Percentiles rank a stretch among this genome's conserved stretches.
phyloP scores from a whole-genome alignment of 2,888 invertebrate species.

The Marronus borbonicus region DNA sequence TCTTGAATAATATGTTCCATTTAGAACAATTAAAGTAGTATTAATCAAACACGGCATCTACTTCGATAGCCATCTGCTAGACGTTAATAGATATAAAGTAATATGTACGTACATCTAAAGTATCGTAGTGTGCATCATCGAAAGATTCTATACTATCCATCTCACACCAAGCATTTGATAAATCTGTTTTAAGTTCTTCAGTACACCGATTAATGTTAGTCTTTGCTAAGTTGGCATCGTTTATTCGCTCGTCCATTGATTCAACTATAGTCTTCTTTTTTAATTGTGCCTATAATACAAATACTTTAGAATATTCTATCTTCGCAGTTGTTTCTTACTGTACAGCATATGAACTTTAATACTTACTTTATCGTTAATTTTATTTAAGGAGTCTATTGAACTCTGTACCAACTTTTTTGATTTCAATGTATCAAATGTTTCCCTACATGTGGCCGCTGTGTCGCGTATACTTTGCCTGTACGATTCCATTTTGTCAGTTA shows the following conservation, averaged over 20 bases:
- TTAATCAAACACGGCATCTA: no score
- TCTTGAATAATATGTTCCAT: no score
- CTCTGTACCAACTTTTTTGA: background rate
- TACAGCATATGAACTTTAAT: background rate
- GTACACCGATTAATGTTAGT: background rate
- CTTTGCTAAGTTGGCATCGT: background rate
- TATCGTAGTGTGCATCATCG: constrained; percentile 5
- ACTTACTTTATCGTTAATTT: constrained; percentile 23
- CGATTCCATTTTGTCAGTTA: constrained; percentile 1
- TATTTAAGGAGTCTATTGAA: constrained; percentile 19
- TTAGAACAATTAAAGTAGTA: no score
- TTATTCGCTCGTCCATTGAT: background rate
- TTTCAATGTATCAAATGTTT: background rate
- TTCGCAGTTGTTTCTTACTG: background rate
- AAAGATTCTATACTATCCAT: background rate
- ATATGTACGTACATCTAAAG: constrained; percentile 11
- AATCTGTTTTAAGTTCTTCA: background rate
- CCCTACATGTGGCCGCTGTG: background rate
- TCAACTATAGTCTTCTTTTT: background rate
- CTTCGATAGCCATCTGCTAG: no score
- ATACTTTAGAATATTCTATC: background rate
- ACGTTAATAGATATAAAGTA: no score
- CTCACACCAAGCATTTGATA: background rate
- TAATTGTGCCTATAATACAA: constrained; percentile 4
- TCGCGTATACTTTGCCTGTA: background rate